Evolutionary conservation across 2,113 vertebrate genomes (phyloP), one percentile per base, ranked within the genome.

Genomic region (Blennius ocellaris): DNA sequence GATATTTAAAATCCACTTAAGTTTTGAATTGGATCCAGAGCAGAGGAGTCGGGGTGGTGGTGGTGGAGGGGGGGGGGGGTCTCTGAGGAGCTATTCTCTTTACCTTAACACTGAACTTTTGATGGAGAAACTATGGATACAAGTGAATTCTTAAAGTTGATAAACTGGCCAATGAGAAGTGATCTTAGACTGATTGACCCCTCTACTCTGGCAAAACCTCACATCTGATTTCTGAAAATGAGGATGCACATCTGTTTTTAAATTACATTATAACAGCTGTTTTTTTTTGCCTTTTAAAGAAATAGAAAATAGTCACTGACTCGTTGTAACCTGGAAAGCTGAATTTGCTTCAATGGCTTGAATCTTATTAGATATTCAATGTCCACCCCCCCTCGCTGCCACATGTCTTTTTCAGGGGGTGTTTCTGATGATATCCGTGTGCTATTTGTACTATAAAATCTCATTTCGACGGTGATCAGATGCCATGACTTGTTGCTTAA

Each of bases 371-470:
- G 11, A 73, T 68, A 36, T 47, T 66, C 2, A 72, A 73, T 57
- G n/a, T 75, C 21, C 43, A 30, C 21, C 21, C 21, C 21, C 21
- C 21, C 52, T 57, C 50, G 4, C 48, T 69, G 74, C 65, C 82
- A 82, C 82, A 82, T 83, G 62, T 85, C 37, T 54, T 61, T 61
- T 53, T 40, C 56, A 6, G 45, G 58, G 56, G 55, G 21, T 2
- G 21, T 30, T 30, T 30, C 21, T 30, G 21, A 30, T 30, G 21
- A 4, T 52, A 40, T 81, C 11, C 51, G 16, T 78, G 63, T 56
- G 71, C 64, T 81, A 64, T 82, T 30, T 70, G 43, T 82, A 52
- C 65, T 89, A 85, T 67, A 88, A 85, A 87, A 86, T 80, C 54
- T 82, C 5, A 21, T 75, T 82, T 76, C 58, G 48, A 85, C 73